Evolutionary conservation across 2,888 invertebrate species (phyloP), one percentile per base, ranked within the genome.

Genomic region (Watsonalla cultraria): DNA sequence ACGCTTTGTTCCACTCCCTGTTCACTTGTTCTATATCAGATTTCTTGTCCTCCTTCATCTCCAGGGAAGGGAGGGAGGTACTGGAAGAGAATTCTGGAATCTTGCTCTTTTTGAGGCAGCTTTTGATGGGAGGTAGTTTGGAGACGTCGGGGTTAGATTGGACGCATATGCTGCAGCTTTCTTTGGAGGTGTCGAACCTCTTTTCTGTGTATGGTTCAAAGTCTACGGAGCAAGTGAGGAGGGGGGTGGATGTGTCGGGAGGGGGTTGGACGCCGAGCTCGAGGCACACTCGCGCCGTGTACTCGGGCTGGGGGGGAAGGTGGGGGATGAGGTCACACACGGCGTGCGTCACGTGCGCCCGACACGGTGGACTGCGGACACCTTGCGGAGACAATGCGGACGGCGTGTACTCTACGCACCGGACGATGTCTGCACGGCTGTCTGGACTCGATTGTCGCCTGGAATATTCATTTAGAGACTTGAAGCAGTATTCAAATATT

Each of bases 241-340:
- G 76, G 4, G 84, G 80, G 0, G 75, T 65, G 46, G 73, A 69
- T 6, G 72, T 62, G 54, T 77, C 65, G 9, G 71, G 7, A 80
- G 77, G 70, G 65, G 77, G 75, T 6, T 80, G 65, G 4, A 82
- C 80, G 1, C 92, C 92, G 6, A 93, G 77, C 65, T 93, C 93
- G 13, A 93, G 90, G 66, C 92, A 93, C 5, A 92, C 92, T 35
- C 91, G 81, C 0, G 92, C 91, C 68, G 76, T 74, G 69, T 83
- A 83, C 51, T 82, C 79, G 5, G 76, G 75, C 51, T 77, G 78
- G 51, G 65, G 47, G 45, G 64, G 63, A 0, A 63, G 48, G 60
- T 70, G 77, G 2, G 88, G 86, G 48, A 90, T 88, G 53, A 90
- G 83, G 70, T 91, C 91, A 64, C 90, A 91, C 45, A 82, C 76